Evolutionary conservation across 2,888 invertebrate genomes (phyloP), one percentile per base, ranked within the genome.

Genomic region (Aphrophora alni): DNA sequence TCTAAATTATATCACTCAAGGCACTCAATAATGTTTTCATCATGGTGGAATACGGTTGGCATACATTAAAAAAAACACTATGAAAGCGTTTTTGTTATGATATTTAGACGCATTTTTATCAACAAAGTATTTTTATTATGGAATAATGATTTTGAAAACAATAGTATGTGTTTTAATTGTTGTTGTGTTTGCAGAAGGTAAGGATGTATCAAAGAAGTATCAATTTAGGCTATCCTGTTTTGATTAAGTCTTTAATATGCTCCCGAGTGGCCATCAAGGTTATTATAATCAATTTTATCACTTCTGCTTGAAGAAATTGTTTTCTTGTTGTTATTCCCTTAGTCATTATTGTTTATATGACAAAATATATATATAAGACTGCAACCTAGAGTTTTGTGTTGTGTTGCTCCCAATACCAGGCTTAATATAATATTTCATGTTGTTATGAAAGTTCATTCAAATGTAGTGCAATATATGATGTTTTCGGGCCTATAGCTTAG

Each of bases 101-200:
- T 59, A 59, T 59, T 59, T 59, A 59, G 59, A 59, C 59, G 59
- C 59, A 59, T 21, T 59, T 59, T 59, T 59, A 59, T 21, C 21
- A 59, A 21, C n/a, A 59, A 59, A 59, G 59, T 59, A 59, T 59
- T 59, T 59, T 59, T 59, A 59, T 80, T 51, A 80, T 80, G 80
- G 80, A 80, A 80, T 76, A 71, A 80, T 80, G 80, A 38, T 75
- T 44, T 75, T 71, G 68, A 75, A 75, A 75, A 69, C 33, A 28
- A 71, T 80, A 38, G 33, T 26, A 44, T 80, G 51, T 75, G 75
- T 80, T 75, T n/a, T 77, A 28, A 26, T 33, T 71, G 27, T 71
- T 28, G 27, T 71, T 71, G 28, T 71, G 33, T 28, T 71, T 71
- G 27, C n/a, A 25, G 33, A 71, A 28, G 71, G 71, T 71, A 71